phyloP scores from a whole-genome alignment of 2,888 invertebrate genomes.

The Ophion ventricosus region DNA sequence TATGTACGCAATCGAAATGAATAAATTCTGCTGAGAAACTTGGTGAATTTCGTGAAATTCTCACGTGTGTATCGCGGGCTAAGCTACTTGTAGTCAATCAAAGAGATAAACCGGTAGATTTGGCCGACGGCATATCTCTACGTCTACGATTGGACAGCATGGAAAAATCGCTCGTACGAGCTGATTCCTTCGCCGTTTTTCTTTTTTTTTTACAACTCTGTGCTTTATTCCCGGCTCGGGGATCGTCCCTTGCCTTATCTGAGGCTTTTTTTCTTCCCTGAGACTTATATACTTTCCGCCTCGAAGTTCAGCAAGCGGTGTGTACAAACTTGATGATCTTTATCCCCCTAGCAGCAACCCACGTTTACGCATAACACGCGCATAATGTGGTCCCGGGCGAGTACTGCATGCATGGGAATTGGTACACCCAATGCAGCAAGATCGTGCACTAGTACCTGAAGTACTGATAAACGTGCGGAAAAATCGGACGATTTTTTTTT shows the following conservation, averaged over 20 bases:
- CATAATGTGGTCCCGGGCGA: constrained; percentile 12
- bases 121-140: constrained; percentile 53
- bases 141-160: constrained; percentile 30
- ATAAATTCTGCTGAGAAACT: neutral
- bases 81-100: constrained; percentile 29
- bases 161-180: constrained; percentile 17
- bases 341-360: constrained; percentile 36
- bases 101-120: constrained; percentile 39
- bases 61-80: constrained; percentile 5
- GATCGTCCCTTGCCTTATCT: constrained; percentile 71
- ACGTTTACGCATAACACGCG: constrained; percentile 3
- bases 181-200: constrained; percentile 52
- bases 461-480: neutral
- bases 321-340: constrained; percentile 47
- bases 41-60: neutral
- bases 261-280: constrained; percentile 44
- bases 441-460: neutral
- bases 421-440: constrained; percentile 4
- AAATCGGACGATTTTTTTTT: neutral
- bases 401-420: constrained; percentile 14
- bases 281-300: constrained; percentile 34
- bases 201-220: constrained; percentile 39
- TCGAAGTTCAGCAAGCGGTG: constrained; percentile 38
- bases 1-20: neutral
- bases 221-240: constrained; percentile 50